phyloP scores from a whole-genome alignment of 2,888 invertebrate species.

The Amiota communis region DNA sequence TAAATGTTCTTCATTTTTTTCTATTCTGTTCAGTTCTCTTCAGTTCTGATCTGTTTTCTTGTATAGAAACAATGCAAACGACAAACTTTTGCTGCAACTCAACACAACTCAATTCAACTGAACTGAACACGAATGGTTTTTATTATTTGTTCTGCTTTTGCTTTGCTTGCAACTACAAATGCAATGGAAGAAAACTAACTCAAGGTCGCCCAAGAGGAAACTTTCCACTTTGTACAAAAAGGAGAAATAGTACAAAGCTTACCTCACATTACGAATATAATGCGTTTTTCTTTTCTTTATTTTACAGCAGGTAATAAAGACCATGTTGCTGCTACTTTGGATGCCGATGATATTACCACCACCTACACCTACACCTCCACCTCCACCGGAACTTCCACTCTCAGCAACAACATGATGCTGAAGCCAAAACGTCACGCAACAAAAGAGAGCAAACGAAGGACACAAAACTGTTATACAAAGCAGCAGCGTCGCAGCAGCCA shows the following conservation, averaged over 20 bases:
- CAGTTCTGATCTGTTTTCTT: background rate
- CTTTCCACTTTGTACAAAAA: background rate
- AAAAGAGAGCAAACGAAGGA: background rate
- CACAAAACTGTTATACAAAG: slow-evolving; percentile 49
- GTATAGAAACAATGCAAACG: slow-evolving; percentile 8
- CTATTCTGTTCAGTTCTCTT: too few relatives aligned
- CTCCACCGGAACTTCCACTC: background rate
- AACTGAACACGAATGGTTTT: background rate
- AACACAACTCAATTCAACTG: background rate
- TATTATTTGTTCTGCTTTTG: slow-evolving; percentile 1
- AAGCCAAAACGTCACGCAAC: background rate
- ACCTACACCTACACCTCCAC: background rate
- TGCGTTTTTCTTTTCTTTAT: background rate
- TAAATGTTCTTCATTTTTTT: background rate
- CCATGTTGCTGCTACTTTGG: slow-evolving; percentile 16
- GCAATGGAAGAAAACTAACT: slow-evolving; percentile 13
- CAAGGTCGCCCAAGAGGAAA: slow-evolving; percentile 22
- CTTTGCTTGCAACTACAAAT: background rate
- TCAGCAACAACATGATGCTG: background rate
- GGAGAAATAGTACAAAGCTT: background rate
- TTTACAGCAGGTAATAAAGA: slow-evolving; percentile 21
- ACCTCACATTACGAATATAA: too few relatives aligned
- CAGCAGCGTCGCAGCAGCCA: background rate
- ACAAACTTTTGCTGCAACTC: background rate
- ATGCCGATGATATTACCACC: slow-evolving; percentile 40